Base-by-base conservation (phyloP, 2,888 invertebrate genomes). In the Drosophila mayaguana region DNA sequence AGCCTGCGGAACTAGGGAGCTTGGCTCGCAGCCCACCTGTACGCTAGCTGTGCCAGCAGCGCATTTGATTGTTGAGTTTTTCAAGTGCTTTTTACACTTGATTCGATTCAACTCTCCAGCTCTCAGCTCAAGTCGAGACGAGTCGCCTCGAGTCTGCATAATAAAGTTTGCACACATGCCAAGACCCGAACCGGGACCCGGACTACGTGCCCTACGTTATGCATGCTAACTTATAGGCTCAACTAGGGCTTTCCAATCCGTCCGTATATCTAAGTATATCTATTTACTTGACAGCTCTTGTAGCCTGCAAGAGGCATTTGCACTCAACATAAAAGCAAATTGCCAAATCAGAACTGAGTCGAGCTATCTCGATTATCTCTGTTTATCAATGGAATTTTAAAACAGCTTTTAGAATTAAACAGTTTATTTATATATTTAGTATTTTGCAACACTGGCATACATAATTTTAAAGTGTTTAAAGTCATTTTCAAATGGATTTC, bases 41-140 rank as follows among this genome's bases (percentile, higher is more conserved):
- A 64, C 60, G 63, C 54, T 55, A 32, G 20, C 62, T 48, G 48
- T 28, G 45, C 56, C 59, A 38, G 42, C 57, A 22, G 28, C 34
- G 61, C 42, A 55, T 72, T 77, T 80, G 78, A 77, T 76, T 77
- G 63, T 72, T 79, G 68, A 72, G 54, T 74, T 72, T 72, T 85
- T 75, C 74, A 79, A 86, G 83, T 83, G 78, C 83, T 78, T 82
- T 87, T 87, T 74, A 65, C 76, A 82, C 83, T 86, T 82, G 81
- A 82, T 79, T 78, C 78, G 75, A 69, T 69, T 68, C 71, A 65
- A 62, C 68, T 78, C 40, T 43, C 62, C 20, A 50, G 7, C 8
- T 28, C 42, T 32, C 65, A 61, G 57, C 72, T 71, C 60, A 50
- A 74, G 46, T 42, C 64, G 65, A 60, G 67, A 74, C 62, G 32